Percentiles rank a stretch among this genome's conserved stretches.
Evolutionary conservation across 2,888 invertebrate species (phyloP).

Genomic region (Cataglyphis cursor): DNA sequence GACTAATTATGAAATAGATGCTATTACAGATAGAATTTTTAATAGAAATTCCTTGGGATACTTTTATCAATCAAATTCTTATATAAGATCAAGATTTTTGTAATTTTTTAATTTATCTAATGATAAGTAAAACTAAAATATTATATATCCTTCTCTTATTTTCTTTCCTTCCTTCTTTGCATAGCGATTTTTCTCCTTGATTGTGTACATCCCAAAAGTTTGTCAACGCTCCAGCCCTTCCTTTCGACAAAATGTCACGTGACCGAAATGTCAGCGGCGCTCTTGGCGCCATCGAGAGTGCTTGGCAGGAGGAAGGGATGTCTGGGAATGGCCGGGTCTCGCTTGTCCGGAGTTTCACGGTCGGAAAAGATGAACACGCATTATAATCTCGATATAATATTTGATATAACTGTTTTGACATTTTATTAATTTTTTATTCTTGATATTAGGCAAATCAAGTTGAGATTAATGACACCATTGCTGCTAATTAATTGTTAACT

Average conservation of each 20-base stretch:
- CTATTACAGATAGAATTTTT: not conserved
- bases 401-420: not conserved
- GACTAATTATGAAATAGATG: not conserved
- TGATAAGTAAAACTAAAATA: conserved; percentile 4
- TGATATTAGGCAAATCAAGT: not conserved
- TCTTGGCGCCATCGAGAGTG: conserved; percentile 64
- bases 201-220: conserved; percentile 41
- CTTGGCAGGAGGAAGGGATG: conserved; percentile 13
- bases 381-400: not conserved
- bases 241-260: conserved; percentile 69
- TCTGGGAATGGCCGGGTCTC: conserved; percentile 11
- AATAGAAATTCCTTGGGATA: not conserved
- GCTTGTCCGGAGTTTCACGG: not conserved
- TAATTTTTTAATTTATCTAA: conserved; percentile 1
- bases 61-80: not conserved
- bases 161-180: not conserved
- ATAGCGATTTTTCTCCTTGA: not conserved
- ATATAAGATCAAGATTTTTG: not conserved
- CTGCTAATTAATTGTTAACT: conserved; percentile 16
- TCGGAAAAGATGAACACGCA: not conserved
- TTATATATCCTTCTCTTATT: not conserved
- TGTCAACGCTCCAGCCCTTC: conserved; percentile 51
- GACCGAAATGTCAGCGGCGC: conserved; percentile 73
- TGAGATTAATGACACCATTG: not conserved
- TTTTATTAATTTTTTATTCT: not conserved